Percentiles rank a stretch among this genome's conserved stretches.
phyloP scores from a whole-genome alignment of 64 coral and sea anemone species.

The Montipora foliosa region DNA sequence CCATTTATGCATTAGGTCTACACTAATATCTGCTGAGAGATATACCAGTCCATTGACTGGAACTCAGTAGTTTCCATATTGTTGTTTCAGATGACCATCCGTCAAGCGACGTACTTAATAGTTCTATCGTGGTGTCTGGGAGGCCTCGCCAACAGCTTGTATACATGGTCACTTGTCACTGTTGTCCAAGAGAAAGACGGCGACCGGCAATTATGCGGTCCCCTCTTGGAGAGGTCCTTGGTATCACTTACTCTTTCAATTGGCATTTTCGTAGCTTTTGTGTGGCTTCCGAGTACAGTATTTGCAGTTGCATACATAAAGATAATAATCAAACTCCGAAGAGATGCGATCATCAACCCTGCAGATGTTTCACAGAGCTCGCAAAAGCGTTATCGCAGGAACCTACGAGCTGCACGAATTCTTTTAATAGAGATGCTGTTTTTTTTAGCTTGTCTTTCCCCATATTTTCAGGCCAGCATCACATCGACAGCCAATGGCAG shows the following conservation, averaged over 20 bases:
- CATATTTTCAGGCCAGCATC: background rate
- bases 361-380: slow-evolving; percentile 9
- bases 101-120: background rate
- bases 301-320: slow-evolving; percentile 17
- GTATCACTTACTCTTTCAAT: background rate
- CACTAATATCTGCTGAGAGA: too few relatives aligned
- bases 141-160: background rate
- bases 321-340: slow-evolving; percentile 47
- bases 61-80: background rate
- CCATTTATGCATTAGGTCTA: too few relatives aligned
- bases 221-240: background rate
- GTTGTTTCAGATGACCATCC: slow-evolving; percentile 41
- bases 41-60: too few relatives aligned
- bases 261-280: background rate
- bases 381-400: slow-evolving; percentile 44
- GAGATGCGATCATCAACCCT: slow-evolving; percentile 26
- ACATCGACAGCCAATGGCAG: background rate
- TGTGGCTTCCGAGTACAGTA: slow-evolving; percentile 20
- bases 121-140: slow-evolving; percentile 3
- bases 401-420: slow-evolving; percentile 50
- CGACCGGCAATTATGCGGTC: background rate
- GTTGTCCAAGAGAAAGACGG: background rate
- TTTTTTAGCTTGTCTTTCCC: slow-evolving; percentile 32
- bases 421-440: slow-evolving; percentile 36
- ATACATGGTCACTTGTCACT: background rate